Percentiles rank a stretch among this genome's conserved stretches.
Evolutionary conservation across 1,140 invertebrate genomes (phyloP).

Genomic region (Drosophila bocqueti): DNA sequence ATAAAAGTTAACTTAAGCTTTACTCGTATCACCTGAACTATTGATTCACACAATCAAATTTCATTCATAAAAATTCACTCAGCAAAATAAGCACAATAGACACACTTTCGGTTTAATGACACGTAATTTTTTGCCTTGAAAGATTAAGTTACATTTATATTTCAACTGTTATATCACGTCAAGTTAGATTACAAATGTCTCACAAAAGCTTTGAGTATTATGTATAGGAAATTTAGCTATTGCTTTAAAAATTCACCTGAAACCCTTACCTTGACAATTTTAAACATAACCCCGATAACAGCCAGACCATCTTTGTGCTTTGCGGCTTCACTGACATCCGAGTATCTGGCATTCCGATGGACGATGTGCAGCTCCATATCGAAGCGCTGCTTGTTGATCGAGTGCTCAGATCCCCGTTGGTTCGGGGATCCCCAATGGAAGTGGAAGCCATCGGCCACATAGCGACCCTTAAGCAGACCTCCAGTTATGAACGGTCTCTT

Average conservation of each 20-base stretch:
- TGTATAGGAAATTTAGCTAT: not conserved
- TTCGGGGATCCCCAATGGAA: constrained; percentile 88
- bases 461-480: constrained; percentile 86
- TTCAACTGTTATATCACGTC: constrained; percentile 10
- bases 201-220: not conserved
- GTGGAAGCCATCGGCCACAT: constrained; percentile 88
- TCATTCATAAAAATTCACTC: not conserved
- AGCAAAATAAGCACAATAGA: constrained; percentile 1
- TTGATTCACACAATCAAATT: not conserved
- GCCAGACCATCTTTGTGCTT: constrained; percentile 61
- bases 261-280: constrained; percentile 48
- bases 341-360: constrained; percentile 63
- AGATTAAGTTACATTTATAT: constrained; percentile 3
- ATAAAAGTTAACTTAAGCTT: not conserved
- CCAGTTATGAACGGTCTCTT: constrained; percentile 88
- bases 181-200: not conserved
- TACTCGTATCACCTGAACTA: not conserved
- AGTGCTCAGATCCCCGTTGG: constrained; percentile 65
- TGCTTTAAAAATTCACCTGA: not conserved
- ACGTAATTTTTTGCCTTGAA: constrained; percentile 9
- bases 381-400: constrained; percentile 53
- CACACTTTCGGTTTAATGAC: constrained; percentile 1
- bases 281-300: constrained; percentile 71
- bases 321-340: constrained; percentile 44
- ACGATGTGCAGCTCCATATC: constrained; percentile 79